Percentiles rank a stretch among this genome's conserved stretches.
These are phyloP conservation scores for Caerostris extrusa DNA, from an alignment of 1,140 invertebrate species.

Conservation along the genomic window DNA sequence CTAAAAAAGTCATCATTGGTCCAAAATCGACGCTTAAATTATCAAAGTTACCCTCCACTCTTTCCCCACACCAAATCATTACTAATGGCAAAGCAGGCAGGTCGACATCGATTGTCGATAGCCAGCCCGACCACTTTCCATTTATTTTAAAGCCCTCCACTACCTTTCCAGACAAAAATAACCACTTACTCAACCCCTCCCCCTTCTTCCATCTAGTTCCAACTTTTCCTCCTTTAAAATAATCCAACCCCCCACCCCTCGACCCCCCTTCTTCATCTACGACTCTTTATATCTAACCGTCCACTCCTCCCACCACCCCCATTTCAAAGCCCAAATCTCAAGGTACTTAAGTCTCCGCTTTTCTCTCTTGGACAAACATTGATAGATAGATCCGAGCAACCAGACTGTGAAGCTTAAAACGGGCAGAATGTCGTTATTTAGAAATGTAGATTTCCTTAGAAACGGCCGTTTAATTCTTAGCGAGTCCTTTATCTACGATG, in stretches of 20 bases:
- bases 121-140: constrained; percentile 69
- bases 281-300: not conserved
- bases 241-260: constrained; percentile 17
- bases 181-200: constrained; percentile 53
- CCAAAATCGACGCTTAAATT: constrained; percentile 74
- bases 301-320: constrained; percentile 8
- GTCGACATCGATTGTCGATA: constrained; percentile 73
- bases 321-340: constrained; percentile 37
- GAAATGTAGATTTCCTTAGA: constrained; percentile 72
- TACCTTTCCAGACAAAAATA: constrained; percentile 51
- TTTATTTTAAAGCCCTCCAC: constrained; percentile 61
- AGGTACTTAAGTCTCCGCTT: constrained; percentile 66
- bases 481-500: constrained; percentile 65
- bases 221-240: constrained; percentile 71
- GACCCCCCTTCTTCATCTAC: constrained; percentile 46
- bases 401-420: constrained; percentile 62
- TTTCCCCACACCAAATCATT: constrained; percentile 53
- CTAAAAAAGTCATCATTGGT: constrained; percentile 65
- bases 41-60: constrained; percentile 50
- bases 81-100: constrained; percentile 72
- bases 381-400: constrained; percentile 66
- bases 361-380: constrained; percentile 70
- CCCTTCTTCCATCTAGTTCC: constrained; percentile 39
- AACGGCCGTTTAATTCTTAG: constrained; percentile 68
- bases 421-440: constrained; percentile 74